Base-by-base conservation (phyloP, 2,797 vertebrate genomes). In the Psittacula echo region DNA sequence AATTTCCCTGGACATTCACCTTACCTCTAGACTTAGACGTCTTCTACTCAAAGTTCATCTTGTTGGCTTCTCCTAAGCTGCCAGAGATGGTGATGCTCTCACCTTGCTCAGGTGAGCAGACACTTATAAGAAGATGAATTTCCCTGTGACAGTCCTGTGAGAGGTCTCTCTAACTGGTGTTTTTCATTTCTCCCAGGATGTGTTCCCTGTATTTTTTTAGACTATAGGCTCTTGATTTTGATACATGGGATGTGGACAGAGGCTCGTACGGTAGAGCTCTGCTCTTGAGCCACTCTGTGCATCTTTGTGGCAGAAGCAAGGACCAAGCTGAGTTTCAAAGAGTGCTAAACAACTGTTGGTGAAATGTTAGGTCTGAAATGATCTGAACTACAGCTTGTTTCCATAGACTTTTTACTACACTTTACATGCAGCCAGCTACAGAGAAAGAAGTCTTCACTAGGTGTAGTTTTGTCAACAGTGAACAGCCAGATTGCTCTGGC, bases 1-100 rank as follows among this genome's bases (percentile, higher is more conserved):
- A 42, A 8, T 37, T 12, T 50, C 1, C 1, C 67, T 32, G 8
- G 5, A 2, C 1, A 0, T 75, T 62, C 73, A 37, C 24, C 32
- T 80, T 50, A 14, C 17, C 10, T 75, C 29, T 72, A 41, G 61
- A 22, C 10, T 76, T 50, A 44, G 24, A 44, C 34, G 51, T 32
- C 58, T 90, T 66, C 73, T 58, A 20, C 29, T 51, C 62, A 29
- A 44, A 89, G n/a, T 50, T 48, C 51, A 32, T 10, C 3, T 0
- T 5, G 3, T 15, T 61, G 9, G n/a, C 16, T 78, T 9, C 23
- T 89, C 34, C 51, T 79, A n/a, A 79, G 34, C 29, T 53, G 9
- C 17, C 4, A 1, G 86, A 27, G n/a, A 41, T 17, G 15, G 7
- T 0, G 0, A 39, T 88, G 45, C 39, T 14, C 24, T 80, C 60